Percentiles rank a stretch among this genome's conserved stretches.
These are phyloP conservation scores for Synergus laeviventris DNA, from an alignment of 2,888 invertebrate species.

Conservation along the genomic window DNA sequence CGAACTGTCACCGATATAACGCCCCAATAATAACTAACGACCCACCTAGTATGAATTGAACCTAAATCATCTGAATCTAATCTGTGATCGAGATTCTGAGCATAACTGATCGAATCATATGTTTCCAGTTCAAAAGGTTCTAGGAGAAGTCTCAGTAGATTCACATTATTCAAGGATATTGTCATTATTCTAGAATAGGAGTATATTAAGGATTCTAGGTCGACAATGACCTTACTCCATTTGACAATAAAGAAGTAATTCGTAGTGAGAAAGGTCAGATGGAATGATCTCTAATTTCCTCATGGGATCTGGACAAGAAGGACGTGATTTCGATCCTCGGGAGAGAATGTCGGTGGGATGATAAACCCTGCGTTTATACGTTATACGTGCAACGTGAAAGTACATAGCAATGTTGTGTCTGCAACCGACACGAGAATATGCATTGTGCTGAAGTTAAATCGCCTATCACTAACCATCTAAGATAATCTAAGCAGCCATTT, in stretches of 20 bases:
- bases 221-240: background rate
- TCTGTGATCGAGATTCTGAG: background rate
- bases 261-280: slow-evolving; percentile 28
- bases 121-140: background rate
- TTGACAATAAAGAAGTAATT: background rate
- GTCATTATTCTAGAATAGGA: too few relatives aligned
- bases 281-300: slow-evolving; percentile 32
- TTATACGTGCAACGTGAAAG: slow-evolving; percentile 23
- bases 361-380: background rate
- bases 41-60: slow-evolving; percentile 19
- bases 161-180: too few relatives aligned
- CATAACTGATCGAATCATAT: slow-evolving; percentile 10
- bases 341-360: slow-evolving; percentile 9
- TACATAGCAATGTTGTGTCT: background rate
- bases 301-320: slow-evolving; percentile 26
- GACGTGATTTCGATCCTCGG: slow-evolving; percentile 24
- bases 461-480: slow-evolving; percentile 27
- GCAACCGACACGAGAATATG: slow-evolving; percentile 14
- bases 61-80: slow-evolving; percentile 22
- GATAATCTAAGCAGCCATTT: slow-evolving; percentile 21
- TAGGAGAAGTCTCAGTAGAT: too few relatives aligned
- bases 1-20: slow-evolving; percentile 19
- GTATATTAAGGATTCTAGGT: background rate
- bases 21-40: slow-evolving; percentile 26
- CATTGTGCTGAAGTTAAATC: slow-evolving; percentile 32